Percentiles rank a stretch among this genome's conserved stretches.
phyloP scores from a whole-genome alignment of 1,140 invertebrate genomes.

The Ceratina australensis region DNA sequence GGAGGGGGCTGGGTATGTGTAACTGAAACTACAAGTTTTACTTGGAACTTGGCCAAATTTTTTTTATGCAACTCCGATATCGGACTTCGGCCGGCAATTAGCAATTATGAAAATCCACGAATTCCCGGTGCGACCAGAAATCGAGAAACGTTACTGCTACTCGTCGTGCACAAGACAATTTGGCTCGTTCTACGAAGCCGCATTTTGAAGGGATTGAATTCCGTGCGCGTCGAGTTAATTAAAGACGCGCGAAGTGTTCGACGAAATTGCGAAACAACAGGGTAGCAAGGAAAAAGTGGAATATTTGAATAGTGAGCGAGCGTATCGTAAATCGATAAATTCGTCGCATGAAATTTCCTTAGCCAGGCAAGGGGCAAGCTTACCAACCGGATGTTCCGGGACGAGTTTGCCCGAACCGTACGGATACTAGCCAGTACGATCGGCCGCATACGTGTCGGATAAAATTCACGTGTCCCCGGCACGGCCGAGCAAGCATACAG shows the following conservation, averaged over 20 bases:
- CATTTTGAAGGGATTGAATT: no score
- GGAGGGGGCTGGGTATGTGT: neutral
- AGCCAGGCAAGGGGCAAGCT: neutral
- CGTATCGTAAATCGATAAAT: constrained; percentile 30
- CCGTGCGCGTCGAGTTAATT: no score
- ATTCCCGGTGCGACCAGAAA: no score
- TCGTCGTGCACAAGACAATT: no score
- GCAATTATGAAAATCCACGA: no score
- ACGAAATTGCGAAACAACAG: no score
- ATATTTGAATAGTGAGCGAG: neutral
- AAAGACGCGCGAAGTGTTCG: no score
- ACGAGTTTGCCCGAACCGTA: neutral
- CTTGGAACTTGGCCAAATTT: neutral
- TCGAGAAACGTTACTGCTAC: no score
- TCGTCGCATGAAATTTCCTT: constrained; percentile 26
- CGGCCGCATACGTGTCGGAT: constrained; percentile 36
- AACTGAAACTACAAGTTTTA: constrained; percentile 1
- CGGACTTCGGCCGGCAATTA: no score
- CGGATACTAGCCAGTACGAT: constrained; percentile 33
- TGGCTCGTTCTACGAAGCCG: no score
- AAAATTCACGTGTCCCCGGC: constrained; percentile 48
- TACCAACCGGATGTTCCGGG: constrained; percentile 11
- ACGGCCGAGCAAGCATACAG: constrained; percentile 37
- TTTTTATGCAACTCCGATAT: neutral
- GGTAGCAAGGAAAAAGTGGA: no score